phyloP scores from a whole-genome alignment of 2,113 vertebrate species.

The Formicarius rufipectus region DNA sequence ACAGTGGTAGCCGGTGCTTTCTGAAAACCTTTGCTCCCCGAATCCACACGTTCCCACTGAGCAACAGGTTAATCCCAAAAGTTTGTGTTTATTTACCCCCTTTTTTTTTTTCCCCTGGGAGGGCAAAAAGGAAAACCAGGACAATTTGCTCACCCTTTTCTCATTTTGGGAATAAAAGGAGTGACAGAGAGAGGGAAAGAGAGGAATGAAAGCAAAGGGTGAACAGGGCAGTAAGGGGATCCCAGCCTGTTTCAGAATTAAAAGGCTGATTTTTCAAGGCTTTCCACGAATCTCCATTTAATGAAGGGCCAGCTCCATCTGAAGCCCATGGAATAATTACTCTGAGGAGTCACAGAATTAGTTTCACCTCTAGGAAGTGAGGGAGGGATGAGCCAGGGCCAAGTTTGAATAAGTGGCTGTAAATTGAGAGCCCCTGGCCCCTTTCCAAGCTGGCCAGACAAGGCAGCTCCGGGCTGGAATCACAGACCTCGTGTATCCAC shows the following conservation, averaged over 20 bases:
- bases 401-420: neutral
- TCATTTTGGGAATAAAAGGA: neutral
- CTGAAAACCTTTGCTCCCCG: neutral
- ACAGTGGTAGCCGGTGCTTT: neutral
- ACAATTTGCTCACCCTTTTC: neutral
- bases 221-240: neutral
- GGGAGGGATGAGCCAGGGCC: neutral
- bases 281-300: neutral
- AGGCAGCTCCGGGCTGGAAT: slow-evolving; percentile 1
- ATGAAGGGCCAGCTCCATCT: neutral
- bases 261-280: neutral
- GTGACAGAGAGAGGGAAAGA: neutral
- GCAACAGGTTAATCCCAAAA: neutral
- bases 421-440: slow-evolving; percentile 12
- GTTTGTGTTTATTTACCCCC: neutral
- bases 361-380: slow-evolving; percentile 23
- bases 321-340: neutral
- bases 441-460: slow-evolving; percentile 33
- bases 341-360: neutral
- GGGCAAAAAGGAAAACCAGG: neutral
- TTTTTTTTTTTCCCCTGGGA: neutral
- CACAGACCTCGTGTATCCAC: neutral
- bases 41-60: neutral
- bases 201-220: neutral
- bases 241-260: neutral